Evolutionary conservation across 2,113 vertebrate genomes (phyloP).

Genomic region (Collichthys lucidus): DNA sequence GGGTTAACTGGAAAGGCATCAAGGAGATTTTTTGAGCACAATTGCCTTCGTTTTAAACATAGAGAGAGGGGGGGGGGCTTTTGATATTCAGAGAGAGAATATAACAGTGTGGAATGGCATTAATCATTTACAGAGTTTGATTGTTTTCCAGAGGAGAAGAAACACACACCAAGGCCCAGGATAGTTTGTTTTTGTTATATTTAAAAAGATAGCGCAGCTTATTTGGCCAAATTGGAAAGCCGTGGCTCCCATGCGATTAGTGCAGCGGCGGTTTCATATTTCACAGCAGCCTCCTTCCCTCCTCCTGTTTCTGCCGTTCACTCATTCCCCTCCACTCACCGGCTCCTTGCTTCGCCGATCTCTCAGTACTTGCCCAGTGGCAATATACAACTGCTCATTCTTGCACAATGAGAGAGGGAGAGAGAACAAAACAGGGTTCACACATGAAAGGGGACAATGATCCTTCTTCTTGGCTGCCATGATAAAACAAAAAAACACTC

Average conservation of each 20-base stretch:
- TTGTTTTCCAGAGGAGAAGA: conserved; percentile 85
- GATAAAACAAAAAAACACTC: conserved; percentile 72
- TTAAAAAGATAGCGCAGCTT: conserved; percentile 78
- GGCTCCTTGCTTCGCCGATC: conserved; percentile 86
- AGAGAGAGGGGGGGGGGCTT: conserved; percentile 54
- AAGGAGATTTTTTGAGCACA: conserved; percentile 84
- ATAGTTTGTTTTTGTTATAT: conserved; percentile 84
- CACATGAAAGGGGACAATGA: conserved; percentile 80
- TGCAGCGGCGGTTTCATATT: conserved; percentile 75
- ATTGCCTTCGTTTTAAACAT: conserved; percentile 82
- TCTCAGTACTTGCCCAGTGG: conserved; percentile 93
- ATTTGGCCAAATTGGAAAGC: conserved; percentile 84
- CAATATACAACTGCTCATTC: conserved; percentile 94
- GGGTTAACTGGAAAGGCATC: conserved; percentile 85
- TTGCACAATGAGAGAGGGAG: conserved; percentile 84
- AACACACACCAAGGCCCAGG: conserved; percentile 80
- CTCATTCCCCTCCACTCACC: conserved; percentile 89
- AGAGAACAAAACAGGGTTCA: conserved; percentile 86
- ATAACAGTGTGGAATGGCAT: conserved; percentile 78
- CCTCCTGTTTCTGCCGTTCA: conserved; percentile 65
- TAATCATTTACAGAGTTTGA: conserved; percentile 86
- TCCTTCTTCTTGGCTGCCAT: conserved; percentile 71
- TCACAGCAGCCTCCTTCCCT: conserved; percentile 74
- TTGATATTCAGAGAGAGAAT: conserved; percentile 84
- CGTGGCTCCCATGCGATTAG: conserved; percentile 81